A percentile compares a stretch with the other conserved stretches of the same genome.
These are phyloP conservation scores for Heterotilapia buettikoferi DNA, from an alignment of 2,113 vertebrate species.

Conservation along the genomic window DNA sequence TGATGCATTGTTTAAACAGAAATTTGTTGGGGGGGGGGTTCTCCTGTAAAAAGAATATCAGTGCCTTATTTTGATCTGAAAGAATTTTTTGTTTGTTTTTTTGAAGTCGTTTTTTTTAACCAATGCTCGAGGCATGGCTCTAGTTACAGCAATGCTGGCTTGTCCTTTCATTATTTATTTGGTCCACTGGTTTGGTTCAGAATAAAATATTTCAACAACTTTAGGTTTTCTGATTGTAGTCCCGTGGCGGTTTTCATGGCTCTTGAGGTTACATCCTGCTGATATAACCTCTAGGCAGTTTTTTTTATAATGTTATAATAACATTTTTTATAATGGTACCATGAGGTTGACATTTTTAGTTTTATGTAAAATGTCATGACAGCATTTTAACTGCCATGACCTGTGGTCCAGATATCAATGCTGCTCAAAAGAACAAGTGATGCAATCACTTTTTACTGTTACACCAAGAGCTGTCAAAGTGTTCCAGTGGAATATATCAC, in stretches of 20 bases:
- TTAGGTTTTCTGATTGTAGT: neutral
- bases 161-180: neutral
- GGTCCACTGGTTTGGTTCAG: neutral
- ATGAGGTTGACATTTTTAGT: neutral
- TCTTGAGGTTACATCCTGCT: neutral
- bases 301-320: neutral
- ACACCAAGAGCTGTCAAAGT: neutral
- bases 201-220: neutral
- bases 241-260: neutral
- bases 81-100: neutral
- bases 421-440: neutral
- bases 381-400: neutral
- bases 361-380: neutral
- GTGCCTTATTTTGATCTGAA: neutral
- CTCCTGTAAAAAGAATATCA: neutral
- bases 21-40: rapidly evolving
- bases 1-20: neutral
- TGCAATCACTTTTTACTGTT: neutral
- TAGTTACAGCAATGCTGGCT: neutral
- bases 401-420: neutral
- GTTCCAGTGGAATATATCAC: neutral
- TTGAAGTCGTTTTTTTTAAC: neutral
- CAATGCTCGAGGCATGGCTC: neutral
- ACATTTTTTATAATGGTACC: neutral
- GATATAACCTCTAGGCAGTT: neutral